Conservation (phyloP, 2,888 invertebrate genomes). For the Tortricodes alternella region DNA sequence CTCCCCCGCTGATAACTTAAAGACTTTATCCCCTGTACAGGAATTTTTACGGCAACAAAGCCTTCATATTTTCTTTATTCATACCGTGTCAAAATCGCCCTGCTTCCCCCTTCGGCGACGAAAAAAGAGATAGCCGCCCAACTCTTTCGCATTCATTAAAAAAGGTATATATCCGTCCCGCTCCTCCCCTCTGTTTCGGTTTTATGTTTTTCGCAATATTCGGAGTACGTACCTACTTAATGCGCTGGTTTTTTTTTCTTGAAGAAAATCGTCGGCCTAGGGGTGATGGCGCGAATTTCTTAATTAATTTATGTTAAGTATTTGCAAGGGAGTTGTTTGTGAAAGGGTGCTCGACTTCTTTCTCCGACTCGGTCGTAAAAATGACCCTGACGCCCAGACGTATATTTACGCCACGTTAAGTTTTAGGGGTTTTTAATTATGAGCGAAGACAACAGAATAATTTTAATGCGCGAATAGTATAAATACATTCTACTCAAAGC, state of each 20-base stretch:
- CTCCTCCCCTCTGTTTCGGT: slow-evolving; percentile 65
- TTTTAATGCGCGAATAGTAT: neutral
- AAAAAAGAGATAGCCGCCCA: slow-evolving; percentile 67
- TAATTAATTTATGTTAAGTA: slow-evolving; percentile 81
- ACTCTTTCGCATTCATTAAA: slow-evolving; percentile 74
- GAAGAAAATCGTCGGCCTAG: slow-evolving; percentile 63
- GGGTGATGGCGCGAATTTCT: slow-evolving; percentile 72
- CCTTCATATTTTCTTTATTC: slow-evolving; percentile 83
- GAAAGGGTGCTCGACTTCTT: slow-evolving; percentile 60
- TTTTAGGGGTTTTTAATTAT: slow-evolving; percentile 54
- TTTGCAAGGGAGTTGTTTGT: slow-evolving; percentile 53
- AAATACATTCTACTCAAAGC: neutral
- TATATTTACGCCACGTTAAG: slow-evolving; percentile 63
- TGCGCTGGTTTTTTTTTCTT: slow-evolving; percentile 57
- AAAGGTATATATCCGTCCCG: slow-evolving; percentile 54
- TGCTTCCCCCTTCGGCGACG: slow-evolving; percentile 60
- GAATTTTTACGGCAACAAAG: slow-evolving; percentile 82
- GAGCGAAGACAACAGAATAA: neutral
- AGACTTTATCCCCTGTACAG: slow-evolving; percentile 80
- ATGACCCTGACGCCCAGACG: slow-evolving; percentile 52
- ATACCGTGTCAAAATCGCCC: slow-evolving; percentile 78
- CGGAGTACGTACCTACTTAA: slow-evolving; percentile 55
- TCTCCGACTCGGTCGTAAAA: slow-evolving; percentile 54
- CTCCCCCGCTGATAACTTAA: slow-evolving; percentile 77
- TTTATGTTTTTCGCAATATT: slow-evolving; percentile 75